phyloP scores from a whole-genome alignment of 2,113 vertebrate species.

The Pangasianodon gigas region DNA sequence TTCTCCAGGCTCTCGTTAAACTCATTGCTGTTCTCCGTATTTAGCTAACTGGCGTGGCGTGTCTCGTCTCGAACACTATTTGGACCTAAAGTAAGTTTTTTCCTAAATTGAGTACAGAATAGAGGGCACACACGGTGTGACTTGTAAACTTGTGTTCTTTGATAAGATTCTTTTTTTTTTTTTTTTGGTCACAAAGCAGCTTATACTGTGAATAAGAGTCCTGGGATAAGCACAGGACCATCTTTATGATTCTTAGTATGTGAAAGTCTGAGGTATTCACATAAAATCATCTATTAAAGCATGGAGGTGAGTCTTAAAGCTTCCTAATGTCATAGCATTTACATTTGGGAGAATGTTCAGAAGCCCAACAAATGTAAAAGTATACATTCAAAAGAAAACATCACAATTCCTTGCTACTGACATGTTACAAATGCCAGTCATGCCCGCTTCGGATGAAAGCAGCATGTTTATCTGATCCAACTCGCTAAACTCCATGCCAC shows the following conservation, averaged over 20 bases:
- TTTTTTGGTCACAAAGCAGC: too few species aligned
- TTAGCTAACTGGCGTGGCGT: too few species aligned
- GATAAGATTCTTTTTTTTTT: too few species aligned
- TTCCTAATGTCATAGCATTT: too few species aligned
- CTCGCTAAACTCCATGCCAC: background rate
- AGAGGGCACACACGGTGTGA: too few species aligned
- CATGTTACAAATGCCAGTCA: background rate
- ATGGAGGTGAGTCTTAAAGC: background rate
- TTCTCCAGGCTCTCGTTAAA: too few species aligned
- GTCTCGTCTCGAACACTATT: too few species aligned
- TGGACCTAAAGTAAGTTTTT: too few species aligned
- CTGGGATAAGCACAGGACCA: background rate
- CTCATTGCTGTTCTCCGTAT: too few species aligned
- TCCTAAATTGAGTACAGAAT: too few species aligned
- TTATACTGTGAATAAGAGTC: too few species aligned
- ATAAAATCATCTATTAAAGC: background rate
- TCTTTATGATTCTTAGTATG: background rate
- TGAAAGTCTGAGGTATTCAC: background rate
- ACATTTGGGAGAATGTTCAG: background rate
- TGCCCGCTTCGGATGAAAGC: background rate
- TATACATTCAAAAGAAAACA: background rate
- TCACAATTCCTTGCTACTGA: background rate
- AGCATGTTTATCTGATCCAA: background rate
- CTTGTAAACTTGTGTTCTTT: too few species aligned
- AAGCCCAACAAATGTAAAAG: background rate